phyloP scores from a whole-genome alignment of 2,888 invertebrate species.

The Cetonia aurata region DNA sequence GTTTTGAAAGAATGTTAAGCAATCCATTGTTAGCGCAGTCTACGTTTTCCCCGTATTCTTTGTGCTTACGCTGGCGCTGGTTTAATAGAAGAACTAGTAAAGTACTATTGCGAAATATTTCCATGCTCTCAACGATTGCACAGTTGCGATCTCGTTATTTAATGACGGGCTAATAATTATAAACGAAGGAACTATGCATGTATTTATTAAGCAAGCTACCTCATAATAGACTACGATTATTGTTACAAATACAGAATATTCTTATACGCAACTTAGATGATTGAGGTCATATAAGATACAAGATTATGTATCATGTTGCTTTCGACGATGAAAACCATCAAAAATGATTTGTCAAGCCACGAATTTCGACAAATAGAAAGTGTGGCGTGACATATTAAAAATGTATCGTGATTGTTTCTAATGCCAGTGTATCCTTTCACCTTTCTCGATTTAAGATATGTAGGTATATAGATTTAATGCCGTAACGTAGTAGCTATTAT shows the following conservation, averaged over 20 bases:
- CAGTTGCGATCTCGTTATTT: slow-evolving; percentile 27
- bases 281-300: too few relatives aligned
- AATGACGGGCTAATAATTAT: slow-evolving; percentile 28
- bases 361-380: slow-evolving; percentile 9
- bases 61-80: not conserved
- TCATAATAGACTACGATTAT: too few relatives aligned
- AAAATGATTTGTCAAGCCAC: too few relatives aligned
- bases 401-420: not conserved
- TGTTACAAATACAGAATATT: too few relatives aligned
- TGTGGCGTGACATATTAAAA: slow-evolving; percentile 7
- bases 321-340: too few relatives aligned
- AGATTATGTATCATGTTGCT: too few relatives aligned
- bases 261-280: too few relatives aligned
- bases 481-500: too few relatives aligned
- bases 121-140: slow-evolving; percentile 23
- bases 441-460: too few relatives aligned
- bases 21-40: slow-evolving; percentile 33
- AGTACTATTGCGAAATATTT: slow-evolving; percentile 26
- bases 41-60: slow-evolving; percentile 25
- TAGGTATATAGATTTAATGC: too few relatives aligned
- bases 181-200: slow-evolving; percentile 17
- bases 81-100: slow-evolving; percentile 8
- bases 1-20: slow-evolving; percentile 29
- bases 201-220: not conserved
- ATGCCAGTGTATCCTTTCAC: too few relatives aligned